Evolutionary conservation across 2,888 invertebrate species (phyloP).

Genomic region (Pandemis cinnamomeana): DNA sequence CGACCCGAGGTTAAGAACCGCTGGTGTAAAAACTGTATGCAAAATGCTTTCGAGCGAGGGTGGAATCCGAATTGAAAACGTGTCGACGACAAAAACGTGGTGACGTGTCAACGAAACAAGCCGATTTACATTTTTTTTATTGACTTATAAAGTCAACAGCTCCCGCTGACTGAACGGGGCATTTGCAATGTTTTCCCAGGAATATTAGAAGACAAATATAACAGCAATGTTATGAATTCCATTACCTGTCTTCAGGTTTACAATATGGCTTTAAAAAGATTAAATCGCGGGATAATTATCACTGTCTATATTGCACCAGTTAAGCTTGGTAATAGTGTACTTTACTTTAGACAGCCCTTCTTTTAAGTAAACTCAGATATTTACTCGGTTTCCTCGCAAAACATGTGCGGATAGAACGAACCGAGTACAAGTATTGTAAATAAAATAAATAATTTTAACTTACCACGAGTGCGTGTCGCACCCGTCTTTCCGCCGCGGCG

Average conservation of each 20-base stretch:
- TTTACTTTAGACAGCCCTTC: too few relatives aligned
- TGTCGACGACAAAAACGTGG: constrained; percentile 47
- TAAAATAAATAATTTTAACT: constrained; percentile 50
- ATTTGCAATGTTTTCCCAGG: background rate
- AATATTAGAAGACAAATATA: background rate
- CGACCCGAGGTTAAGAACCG: too few relatives aligned
- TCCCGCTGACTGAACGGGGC: background rate
- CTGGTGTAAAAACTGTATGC: constrained; percentile 19
- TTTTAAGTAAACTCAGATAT: too few relatives aligned
- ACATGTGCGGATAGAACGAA: background rate
- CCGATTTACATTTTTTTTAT: constrained; percentile 27
- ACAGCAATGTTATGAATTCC: too few relatives aligned
- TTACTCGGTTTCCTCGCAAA: background rate
- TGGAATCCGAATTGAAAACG: constrained; percentile 52
- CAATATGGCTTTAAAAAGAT: too few relatives aligned
- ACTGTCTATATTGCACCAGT: too few relatives aligned
- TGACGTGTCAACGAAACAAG: constrained; percentile 53
- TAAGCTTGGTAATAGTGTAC: too few relatives aligned
- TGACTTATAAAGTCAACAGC: background rate
- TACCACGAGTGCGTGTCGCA: constrained; percentile 85
- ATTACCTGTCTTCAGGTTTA: too few relatives aligned
- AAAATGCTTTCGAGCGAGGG: constrained; percentile 44
- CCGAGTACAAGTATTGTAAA: too few relatives aligned
- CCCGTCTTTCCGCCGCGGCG: constrained; percentile 84
- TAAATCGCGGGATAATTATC: too few relatives aligned